Evolutionary conservation across 2,113 vertebrate species (phyloP).

Genomic region (Paraplagusia blochii): DNA sequence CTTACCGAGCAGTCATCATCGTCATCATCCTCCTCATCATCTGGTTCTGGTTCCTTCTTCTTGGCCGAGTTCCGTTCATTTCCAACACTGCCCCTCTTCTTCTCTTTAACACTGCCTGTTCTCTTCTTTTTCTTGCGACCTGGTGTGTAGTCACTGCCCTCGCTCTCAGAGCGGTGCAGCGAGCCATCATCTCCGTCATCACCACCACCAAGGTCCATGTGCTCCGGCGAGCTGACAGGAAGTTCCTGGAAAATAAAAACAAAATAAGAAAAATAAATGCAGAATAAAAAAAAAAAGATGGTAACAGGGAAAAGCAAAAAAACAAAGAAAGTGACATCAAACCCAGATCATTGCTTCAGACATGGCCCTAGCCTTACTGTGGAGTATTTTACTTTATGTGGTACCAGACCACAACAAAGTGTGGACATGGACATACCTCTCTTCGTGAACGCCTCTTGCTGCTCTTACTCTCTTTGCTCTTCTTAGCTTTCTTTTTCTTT

Average conservation of each 20-base stretch:
- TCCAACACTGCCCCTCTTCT: slow-evolving; percentile 79
- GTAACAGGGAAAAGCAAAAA: neutral
- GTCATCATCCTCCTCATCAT: slow-evolving; percentile 90
- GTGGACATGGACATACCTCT: slow-evolving; percentile 77
- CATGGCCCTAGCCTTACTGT: no score
- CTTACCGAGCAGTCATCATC: slow-evolving; percentile 86
- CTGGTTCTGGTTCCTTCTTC: slow-evolving; percentile 84
- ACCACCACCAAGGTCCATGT: slow-evolving; percentile 56
- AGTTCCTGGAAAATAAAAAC: slow-evolving; percentile 72
- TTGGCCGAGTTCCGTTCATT: slow-evolving; percentile 75
- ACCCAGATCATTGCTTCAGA: no score
- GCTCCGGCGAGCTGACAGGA: slow-evolving; percentile 91
- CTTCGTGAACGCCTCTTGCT: slow-evolving; percentile 92
- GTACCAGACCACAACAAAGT: no score
- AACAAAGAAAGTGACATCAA: no score
- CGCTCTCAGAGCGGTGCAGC: slow-evolving; percentile 87
- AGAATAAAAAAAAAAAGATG: neutral
- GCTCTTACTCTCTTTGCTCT: slow-evolving; percentile 88
- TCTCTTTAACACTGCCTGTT: slow-evolving; percentile 84
- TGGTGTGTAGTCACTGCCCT: slow-evolving; percentile 96
- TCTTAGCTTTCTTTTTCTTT: slow-evolving; percentile 97
- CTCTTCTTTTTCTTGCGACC: slow-evolving; percentile 97
- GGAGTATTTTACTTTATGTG: no score
- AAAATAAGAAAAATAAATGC: neutral
- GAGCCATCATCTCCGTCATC: slow-evolving; percentile 80